Evolutionary conservation across 2,797 vertebrate genomes (phyloP).

Genomic region (Poeciliopsis presidionis): DNA sequence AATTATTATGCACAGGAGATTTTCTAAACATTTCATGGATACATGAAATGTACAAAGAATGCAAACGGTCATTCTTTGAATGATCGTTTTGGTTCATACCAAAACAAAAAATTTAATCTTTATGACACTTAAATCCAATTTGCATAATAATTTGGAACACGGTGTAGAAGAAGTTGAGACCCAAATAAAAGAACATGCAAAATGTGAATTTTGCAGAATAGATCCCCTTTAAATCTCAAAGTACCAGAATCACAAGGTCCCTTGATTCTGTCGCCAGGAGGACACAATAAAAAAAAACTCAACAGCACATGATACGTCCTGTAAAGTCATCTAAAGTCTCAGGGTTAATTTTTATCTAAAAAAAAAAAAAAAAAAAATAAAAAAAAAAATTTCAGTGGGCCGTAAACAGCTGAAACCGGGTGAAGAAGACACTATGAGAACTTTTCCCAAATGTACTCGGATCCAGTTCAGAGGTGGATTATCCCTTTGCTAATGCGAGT

Average conservation of each 20-base stretch:
- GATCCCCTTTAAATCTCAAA: background rate
- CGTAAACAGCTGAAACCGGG: background rate
- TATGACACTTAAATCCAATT: too few relatives aligned
- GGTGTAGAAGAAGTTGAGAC: too few relatives aligned
- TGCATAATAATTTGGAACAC: too few relatives aligned
- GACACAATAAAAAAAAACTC: background rate
- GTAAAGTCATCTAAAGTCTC: background rate
- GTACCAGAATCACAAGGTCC: background rate
- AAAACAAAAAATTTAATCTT: too few relatives aligned
- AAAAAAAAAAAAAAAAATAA: background rate
- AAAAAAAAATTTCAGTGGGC: background rate
- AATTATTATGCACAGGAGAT: too few relatives aligned
- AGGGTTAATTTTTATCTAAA: background rate
- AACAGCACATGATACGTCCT: background rate
- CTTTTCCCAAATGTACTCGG: background rate
- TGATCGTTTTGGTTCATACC: too few relatives aligned
- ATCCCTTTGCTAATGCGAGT: background rate
- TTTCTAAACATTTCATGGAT: too few relatives aligned
- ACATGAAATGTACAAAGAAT: too few relatives aligned
- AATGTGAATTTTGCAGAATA: too few relatives aligned
- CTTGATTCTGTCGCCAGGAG: background rate
- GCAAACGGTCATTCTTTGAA: too few relatives aligned
- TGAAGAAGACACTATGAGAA: background rate
- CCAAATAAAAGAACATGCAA: too few relatives aligned
- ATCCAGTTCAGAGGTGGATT: background rate